Base-by-base conservation (phyloP, 1,140 invertebrate species). In the Brachystomella parvula region DNA sequence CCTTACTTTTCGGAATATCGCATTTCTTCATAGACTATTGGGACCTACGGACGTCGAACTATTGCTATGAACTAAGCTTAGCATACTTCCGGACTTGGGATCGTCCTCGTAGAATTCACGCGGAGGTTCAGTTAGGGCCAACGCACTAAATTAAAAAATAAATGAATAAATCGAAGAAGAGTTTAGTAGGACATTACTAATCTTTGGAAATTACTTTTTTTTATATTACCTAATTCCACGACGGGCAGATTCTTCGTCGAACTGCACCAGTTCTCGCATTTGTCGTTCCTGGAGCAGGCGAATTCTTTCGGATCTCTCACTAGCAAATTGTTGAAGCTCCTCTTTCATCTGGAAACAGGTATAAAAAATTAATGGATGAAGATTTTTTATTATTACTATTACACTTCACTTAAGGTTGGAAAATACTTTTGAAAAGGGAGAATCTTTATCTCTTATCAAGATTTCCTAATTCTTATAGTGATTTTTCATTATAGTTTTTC, bases 61-160 rank as follows among this genome's bases (percentile, higher is more conserved):
- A 84, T 92, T 93, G 83, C 89, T 92, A 82, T 92, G 89, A 70
- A 89, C 90, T 77, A 96, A 83, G 81, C 90, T 94, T 75, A 96
- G 84, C 88, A 94, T 91, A 70, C 91, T 94, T 72, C 93, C 94
- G 47, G 91, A 92, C 66, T 95, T 83, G 76, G 90, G 92, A 75
- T 88, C 86, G 79, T 94, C 92, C 71, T 92, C 90, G 79, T 88
- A 90, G 73, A 85, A 84, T 77, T 94, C 90, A 74, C 87, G 84
- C 67, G 89, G 91, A 73, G 89, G 89, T 79, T 96, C 92, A 29
- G 87, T 88, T 76, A 96, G 89, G 73, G 90, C 90, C 79, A 93
- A 80, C 64, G 89, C 87, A 83, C 92, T 93, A 77, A 79, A 82
- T 82, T 35, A 80, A 79, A 67, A 67, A 65, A 63, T 6, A 62